Evolutionary conservation across 2,797 vertebrate genomes (phyloP).

Genomic region (Cygnus olor): DNA sequence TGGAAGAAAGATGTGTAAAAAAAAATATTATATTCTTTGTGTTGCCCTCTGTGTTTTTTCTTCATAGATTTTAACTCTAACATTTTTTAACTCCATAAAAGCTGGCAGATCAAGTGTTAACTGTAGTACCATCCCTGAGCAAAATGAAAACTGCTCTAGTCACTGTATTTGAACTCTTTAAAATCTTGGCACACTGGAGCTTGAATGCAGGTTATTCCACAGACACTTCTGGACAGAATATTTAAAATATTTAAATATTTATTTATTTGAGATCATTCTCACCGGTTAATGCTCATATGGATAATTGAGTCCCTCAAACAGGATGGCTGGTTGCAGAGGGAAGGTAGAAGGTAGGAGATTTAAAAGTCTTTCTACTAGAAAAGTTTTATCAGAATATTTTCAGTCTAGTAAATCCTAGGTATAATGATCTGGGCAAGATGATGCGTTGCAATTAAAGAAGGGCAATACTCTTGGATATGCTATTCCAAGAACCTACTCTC

Average conservation of each 20-base stretch:
- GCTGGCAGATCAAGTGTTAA: not conserved
- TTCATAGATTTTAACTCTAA: not conserved
- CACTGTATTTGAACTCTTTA: not conserved
- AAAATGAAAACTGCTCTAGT: not conserved
- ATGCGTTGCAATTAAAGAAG: not conserved
- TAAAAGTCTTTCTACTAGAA: not conserved
- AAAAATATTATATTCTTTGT: not conserved
- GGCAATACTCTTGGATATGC: fast-evolving
- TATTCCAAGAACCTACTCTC: not conserved
- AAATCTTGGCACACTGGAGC: not conserved
- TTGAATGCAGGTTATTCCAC: not conserved
- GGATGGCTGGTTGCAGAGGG: not conserved
- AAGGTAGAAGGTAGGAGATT: not conserved
- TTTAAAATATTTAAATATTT: not conserved
- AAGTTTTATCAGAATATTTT: not conserved
- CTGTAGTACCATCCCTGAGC: not conserved
- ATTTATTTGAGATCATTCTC: not conserved
- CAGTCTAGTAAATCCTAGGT: not conserved
- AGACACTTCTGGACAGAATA: not conserved
- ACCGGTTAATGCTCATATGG: not conserved
- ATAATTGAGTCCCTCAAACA: not conserved
- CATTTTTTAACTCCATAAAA: not conserved
- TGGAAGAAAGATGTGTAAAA: not conserved
- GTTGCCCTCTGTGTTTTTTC: not conserved
- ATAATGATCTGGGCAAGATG: not conserved